Evolutionary conservation across 64 coral and sea anemone species (phyloP).

Genomic region (Platygyra sinensis): DNA sequence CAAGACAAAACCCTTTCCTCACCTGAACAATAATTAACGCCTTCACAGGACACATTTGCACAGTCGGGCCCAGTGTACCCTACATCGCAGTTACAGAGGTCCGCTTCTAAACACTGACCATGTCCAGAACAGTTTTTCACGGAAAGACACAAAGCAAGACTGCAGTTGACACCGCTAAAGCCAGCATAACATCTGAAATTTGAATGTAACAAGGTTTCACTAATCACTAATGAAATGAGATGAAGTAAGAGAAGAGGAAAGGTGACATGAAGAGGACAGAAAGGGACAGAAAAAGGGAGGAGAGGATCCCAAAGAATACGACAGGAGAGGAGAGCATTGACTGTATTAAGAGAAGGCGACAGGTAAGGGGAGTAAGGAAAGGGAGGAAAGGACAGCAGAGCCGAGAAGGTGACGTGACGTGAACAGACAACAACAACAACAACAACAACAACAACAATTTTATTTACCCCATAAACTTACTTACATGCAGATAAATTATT

Average conservation of each 20-base stretch:
- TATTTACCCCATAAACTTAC: too few relatives aligned
- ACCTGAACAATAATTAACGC: conserved; percentile 69
- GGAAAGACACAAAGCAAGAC: neutral
- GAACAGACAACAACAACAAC: too few relatives aligned
- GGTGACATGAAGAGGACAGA: neutral
- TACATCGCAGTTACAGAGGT: conserved; percentile 55
- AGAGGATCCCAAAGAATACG: too few relatives aligned
- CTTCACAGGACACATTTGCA: conserved; percentile 52
- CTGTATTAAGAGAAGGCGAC: too few relatives aligned
- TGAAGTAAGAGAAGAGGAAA: neutral
- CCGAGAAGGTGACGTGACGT: too few relatives aligned
- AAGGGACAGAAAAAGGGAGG: too few relatives aligned
- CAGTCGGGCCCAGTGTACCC: conserved; percentile 54
- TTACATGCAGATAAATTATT: too few relatives aligned
- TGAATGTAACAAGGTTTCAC: too few relatives aligned
- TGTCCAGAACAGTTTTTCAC: conserved; percentile 45
- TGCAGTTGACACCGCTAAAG: conserved; percentile 40
- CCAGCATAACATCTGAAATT: conserved; percentile 52
- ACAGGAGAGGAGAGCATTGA: too few relatives aligned
- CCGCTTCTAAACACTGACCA: conserved; percentile 55
- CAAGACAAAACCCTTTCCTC: neutral
- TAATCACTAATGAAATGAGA: neutral
- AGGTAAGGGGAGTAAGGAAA: too few relatives aligned
- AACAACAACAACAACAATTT: too few relatives aligned
- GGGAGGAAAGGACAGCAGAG: too few relatives aligned